These are phyloP conservation scores for Neomorphus geoffroyi DNA, from an alignment of 2,797 vertebrate species.

Conservation along the genomic window DNA sequence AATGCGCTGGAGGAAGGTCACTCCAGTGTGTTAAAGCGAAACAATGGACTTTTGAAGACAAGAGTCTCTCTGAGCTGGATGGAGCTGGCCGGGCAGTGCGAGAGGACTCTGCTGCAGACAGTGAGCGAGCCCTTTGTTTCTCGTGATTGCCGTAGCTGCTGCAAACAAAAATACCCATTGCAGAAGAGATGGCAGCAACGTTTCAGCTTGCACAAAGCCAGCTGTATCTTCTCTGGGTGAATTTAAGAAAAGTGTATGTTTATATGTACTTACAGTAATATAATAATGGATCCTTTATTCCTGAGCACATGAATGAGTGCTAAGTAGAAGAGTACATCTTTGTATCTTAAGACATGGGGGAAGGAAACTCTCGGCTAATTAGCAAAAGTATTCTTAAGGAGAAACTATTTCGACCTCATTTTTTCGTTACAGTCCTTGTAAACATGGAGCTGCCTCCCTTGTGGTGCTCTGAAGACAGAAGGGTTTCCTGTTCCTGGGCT, in stretches of 20 bases:
- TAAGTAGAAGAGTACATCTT: neutral
- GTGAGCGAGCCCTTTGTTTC: slow-evolving; percentile 31
- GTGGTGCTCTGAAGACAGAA: neutral
- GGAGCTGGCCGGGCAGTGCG: neutral
- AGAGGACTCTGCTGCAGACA: neutral
- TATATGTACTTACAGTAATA: neutral
- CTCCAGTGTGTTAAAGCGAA: slow-evolving; percentile 34
- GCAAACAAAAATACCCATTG: neutral
- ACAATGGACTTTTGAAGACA: slow-evolving; percentile 43
- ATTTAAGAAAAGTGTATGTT: neutral
- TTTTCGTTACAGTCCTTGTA: neutral
- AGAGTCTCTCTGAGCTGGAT: neutral
- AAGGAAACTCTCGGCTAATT: neutral
- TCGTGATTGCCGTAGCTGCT: neutral
- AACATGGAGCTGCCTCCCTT: neutral
- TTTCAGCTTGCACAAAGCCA: neutral
- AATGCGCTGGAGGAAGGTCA: neutral
- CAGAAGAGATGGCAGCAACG: neutral
- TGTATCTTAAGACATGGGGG: accelerated
- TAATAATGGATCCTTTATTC: neutral
- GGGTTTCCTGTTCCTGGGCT: neutral
- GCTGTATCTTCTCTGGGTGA: neutral
- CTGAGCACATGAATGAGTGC: neutral
- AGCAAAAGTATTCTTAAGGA: neutral
- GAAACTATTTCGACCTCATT: neutral